phyloP scores from a whole-genome alignment of 2,113 vertebrate species.

The Pangasianodon hypophthalmus region DNA sequence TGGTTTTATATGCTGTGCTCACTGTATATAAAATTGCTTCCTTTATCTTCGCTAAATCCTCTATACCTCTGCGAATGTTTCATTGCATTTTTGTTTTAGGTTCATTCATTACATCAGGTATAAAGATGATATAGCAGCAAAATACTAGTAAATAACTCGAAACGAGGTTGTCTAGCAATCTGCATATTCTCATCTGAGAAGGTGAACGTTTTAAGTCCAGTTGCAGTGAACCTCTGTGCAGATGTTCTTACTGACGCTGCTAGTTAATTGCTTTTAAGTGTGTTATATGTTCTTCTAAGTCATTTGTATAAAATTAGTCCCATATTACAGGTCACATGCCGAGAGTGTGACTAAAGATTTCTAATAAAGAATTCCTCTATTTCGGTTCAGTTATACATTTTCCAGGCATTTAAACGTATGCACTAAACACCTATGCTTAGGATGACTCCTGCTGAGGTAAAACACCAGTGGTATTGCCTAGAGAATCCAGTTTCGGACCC shows the following conservation, averaged over 20 bases:
- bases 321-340: conserved; percentile 25
- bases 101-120: neutral
- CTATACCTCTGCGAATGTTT: conserved; percentile 10
- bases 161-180: neutral
- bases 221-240: conserved; percentile 1
- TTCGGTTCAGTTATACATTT: neutral
- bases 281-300: conserved; percentile 12
- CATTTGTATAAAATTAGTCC: conserved; percentile 29
- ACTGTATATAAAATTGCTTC: conserved; percentile 23
- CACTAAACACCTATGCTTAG: neutral
- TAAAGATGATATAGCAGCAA: neutral
- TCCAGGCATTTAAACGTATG: neutral
- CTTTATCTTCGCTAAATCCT: conserved; percentile 16
- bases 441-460: neutral
- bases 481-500: neutral
- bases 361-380: neutral
- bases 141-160: neutral
- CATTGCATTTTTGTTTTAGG: conserved; percentile 3
- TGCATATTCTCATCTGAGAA: neutral
- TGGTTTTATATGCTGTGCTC: neutral
- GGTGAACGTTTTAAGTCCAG: conserved; percentile 2
- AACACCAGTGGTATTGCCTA: neutral
- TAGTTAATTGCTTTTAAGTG: conserved; percentile 16
- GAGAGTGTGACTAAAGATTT: neutral
- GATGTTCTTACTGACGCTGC: conserved; percentile 7